These are phyloP conservation scores for Pseudachorutes palmiensis DNA, from an alignment of 1,140 invertebrate genomes.

Conservation along the genomic window DNA sequence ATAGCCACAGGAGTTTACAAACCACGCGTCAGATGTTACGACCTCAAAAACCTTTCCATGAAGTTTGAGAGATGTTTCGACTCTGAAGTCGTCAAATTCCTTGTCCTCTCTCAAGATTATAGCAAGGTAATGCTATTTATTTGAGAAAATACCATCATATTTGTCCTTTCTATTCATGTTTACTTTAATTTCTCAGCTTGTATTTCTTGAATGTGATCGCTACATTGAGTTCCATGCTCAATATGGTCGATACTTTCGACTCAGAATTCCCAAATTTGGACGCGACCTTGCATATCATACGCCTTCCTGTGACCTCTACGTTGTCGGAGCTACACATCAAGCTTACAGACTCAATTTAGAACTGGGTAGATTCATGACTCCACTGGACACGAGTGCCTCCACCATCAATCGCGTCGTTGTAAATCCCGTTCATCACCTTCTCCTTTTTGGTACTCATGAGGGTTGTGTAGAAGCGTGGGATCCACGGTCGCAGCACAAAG, in stretches of 20 bases:
- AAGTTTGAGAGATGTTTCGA: constrained; percentile 99
- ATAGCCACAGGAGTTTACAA: constrained; percentile 93
- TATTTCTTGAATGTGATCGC: constrained; percentile 55
- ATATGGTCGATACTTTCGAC: constrained; percentile 79
- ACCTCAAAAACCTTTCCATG: constrained; percentile 88
- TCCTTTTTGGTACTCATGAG: constrained; percentile 80
- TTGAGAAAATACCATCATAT: too few species aligned
- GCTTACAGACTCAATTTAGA: constrained; percentile 93
- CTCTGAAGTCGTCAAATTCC: constrained; percentile 82
- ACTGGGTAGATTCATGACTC: constrained; percentile 83
- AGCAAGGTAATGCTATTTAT: constrained; percentile 60
- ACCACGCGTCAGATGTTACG: constrained; percentile 89
- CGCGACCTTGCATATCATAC: constrained; percentile 87
- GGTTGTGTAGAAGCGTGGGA: constrained; percentile 96
- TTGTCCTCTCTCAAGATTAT: constrained; percentile 81
- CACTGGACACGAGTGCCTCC: constrained; percentile 63
- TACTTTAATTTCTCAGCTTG: constrained; percentile 54
- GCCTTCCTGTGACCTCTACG: constrained; percentile 80
- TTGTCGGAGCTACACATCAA: constrained; percentile 79
- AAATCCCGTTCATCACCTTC: constrained; percentile 78
- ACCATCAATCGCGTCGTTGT: constrained; percentile 78
- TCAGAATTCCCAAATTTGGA: constrained; percentile 91
- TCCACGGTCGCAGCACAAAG: constrained; percentile 64
- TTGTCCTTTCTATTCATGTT: too few species aligned
- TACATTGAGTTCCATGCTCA: constrained; percentile 92